Evolutionary conservation across 1,140 invertebrate genomes (phyloP), one percentile per base, ranked within the genome.

Genomic region (Andricus grossulariae): DNA sequence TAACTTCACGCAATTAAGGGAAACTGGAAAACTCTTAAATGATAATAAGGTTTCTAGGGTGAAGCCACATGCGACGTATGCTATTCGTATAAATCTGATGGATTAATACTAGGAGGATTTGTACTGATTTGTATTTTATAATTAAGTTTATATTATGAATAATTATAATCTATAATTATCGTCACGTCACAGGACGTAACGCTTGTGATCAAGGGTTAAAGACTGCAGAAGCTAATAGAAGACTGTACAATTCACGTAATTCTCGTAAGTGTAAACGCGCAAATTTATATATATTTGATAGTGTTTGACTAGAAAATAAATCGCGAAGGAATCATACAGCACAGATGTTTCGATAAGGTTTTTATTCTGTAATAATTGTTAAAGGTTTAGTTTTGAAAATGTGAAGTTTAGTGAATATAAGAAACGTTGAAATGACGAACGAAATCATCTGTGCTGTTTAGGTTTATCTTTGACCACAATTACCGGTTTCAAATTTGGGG

Each of bases 291-390:
- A 10, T 32, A 32, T 32, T 32, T 32, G 13, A 66, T 66, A 66
- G 60, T 45, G 25, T n/a, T 45, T 66, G 15, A 66, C 60, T 66
- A 45, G 60, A 39, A 66, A 66, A 15, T 60, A 66, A 66, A n/a
- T n/a, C 13, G 39, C 10, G 16, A 16, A 32, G 8, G 60, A 66
- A 39, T 66, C n/a, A 0, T 45, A 32, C 15, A n/a, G 25, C 25
- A n/a, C 32, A 66, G 39, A 45, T 45, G 8, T 15, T 32, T 60
- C 32, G 19, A 15, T 19, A 32, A 60, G 13, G 5, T 60, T 60
- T 60, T 21, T 25, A 12, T 12, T 60, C 16, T 55, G 1, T 1
- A 55, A 55, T 19, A 19, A 45, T 32, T 45, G 39, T 45, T 45
- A 11, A 45, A 45, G 39, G 39, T 45, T 45, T 45, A 45, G 10